Base-by-base conservation (phyloP, 1,140 invertebrate species). In the Mya arenaria region DNA sequence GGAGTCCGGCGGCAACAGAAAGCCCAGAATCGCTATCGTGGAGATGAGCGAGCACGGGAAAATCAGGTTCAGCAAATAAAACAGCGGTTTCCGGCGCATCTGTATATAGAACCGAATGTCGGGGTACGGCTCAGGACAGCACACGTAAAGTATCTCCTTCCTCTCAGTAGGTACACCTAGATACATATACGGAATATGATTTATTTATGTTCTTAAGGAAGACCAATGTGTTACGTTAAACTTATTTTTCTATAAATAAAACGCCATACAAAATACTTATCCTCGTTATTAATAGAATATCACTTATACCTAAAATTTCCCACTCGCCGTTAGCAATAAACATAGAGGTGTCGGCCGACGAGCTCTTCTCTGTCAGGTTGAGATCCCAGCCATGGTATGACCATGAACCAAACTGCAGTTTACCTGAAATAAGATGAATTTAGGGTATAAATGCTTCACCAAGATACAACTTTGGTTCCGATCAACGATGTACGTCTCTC, bases 31-130 rank as follows among this genome's bases (percentile, higher is more conserved):
- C 0, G 98, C 98, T 73, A 99, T 95, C 93, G 98, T 98, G n/a
- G 97, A 98, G 32, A 89, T 85, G 8, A 89, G 78, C 15, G 87
- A 73, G 56, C 87, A 88, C 1, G 88, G 88, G 56, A 71, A 83
- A 39, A 89, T 83, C 19, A 89, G 75, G 58, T 87, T 89, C 23
- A 89, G 60, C 0, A 98, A 98, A 93, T 99, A 99, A 94, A 99
- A 99, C 32, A 99, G 94, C 4, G 97, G 99, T 93, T 99, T 98
- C 83, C 98, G 94, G 82, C 97, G 94, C 96, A 99, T 97, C 39
- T 97, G 98, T 87, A 99, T 98, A 93, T 98, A 98, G 93, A 98
- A 99, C 32, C 97, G 99, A 87, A 99, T 98, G 92, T 99, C 98
- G 82, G 98, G 96, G 91, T 97, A 98, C 36, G 97, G 97, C 92